A percentile compares a stretch with the other conserved stretches of the same genome.
Conservation (phyloP, 2,888 invertebrate genomes). For the Macropis europaea region DNA sequence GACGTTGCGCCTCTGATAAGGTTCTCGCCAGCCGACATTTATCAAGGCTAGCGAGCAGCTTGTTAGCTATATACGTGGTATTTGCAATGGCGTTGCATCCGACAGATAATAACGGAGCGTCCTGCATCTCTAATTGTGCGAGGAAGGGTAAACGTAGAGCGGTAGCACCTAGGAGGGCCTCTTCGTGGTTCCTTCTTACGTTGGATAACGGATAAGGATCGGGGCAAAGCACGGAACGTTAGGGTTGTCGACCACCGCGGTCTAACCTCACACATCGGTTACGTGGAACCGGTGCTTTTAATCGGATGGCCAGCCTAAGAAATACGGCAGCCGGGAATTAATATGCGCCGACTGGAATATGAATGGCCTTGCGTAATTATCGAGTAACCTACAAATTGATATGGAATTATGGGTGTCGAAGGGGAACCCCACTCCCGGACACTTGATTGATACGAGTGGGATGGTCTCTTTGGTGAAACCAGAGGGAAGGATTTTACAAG, state of each 20-base stretch:
- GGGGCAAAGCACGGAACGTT: conserved; percentile 34
- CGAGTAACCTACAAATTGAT: conserved; percentile 43
- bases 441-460: too few species aligned
- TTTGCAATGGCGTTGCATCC: conserved; percentile 30
- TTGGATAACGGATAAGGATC: conserved; percentile 57
- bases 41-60: conserved; percentile 31
- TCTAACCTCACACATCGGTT: conserved; percentile 12
- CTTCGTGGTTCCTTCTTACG: conserved; percentile 32
- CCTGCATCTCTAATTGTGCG: conserved; percentile 53
- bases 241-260: conserved; percentile 37
- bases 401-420: conserved; percentile 30
- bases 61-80: conserved; percentile 25
- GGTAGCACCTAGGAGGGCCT: conserved; percentile 24
- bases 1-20: conserved; percentile 1
- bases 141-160: conserved; percentile 26
- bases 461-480: too few species aligned
- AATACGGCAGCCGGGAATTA: conserved; percentile 39
- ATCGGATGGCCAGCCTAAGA: conserved; percentile 20
- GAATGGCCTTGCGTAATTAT: conserved; percentile 45
- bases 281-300: conserved; percentile 7
- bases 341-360: conserved; percentile 36
- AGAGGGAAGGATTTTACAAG: too few species aligned
- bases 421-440: neutral
- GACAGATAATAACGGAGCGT: conserved; percentile 56
- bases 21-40: conserved; percentile 22